Base-by-base conservation (phyloP, 2,113 vertebrate genomes). In the Corythaeola cristata region DNA sequence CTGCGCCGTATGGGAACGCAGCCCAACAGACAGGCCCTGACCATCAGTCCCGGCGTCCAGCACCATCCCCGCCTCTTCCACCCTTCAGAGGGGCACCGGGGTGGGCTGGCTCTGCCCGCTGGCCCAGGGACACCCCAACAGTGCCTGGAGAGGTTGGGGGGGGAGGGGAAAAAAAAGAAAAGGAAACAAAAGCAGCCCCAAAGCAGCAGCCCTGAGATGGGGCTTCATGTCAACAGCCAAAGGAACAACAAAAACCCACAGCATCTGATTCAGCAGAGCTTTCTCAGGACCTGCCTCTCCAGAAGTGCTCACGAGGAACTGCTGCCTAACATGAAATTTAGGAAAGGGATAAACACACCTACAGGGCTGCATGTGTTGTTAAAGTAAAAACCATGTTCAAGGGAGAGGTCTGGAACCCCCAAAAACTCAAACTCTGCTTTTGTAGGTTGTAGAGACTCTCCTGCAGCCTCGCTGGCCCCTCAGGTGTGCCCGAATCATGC, bases 1-100 rank as follows among this genome's bases (percentile, higher is more conserved):
- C 56, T 47, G 50, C 0, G 2, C 3, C 0, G 5, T 4, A 6
- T 0, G 4, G 75, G 75, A 74, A 30, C 5, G 2, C 30, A 23
- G 63, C 47, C 74, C 1, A 2, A 18, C 41, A 26, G 32, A 23
- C 3, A 3, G 49, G 14, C 62, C 26, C 52, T 13, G n/a, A n/a
- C 32, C 35, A 2, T 28, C 53, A 33, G 60, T 35, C 60, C 44
- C 49, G 3, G 12, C 4, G 1, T 16, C 53, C 64, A 24, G 26
- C 50, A 7, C 4, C 6, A 2, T 45, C 41, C 56, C 58, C 14
- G 35, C 47, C 4, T 11, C 69, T 53, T 5, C 59, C 80, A 77
- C 17, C 22, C 6, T 20, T 0, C 1, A 22, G 23, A 23, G 41
- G 5, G 39, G 7, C 78, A 32, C 12, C 1, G 2, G 35, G 47